Base-by-base conservation (phyloP, 2,797 vertebrate genomes). In the Siniperca obscura region DNA sequence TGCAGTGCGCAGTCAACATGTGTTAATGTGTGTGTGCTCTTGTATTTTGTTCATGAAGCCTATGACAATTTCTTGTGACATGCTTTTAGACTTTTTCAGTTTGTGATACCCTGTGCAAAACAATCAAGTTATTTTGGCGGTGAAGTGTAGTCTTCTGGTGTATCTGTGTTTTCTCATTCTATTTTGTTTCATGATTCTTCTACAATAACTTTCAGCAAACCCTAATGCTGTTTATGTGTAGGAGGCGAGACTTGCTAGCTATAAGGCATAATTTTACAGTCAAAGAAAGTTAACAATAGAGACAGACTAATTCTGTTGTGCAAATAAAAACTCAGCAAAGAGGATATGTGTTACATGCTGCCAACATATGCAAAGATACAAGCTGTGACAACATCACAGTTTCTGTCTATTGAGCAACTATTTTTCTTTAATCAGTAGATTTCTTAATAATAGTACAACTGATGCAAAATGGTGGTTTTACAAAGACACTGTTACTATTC, bases 1-100 rank as follows among this genome's bases (percentile, higher is more conserved):
- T 66, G 67, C 48, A 74, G 44, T 60, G 64, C 61, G 30, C 25
- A 44, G 53, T 78, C 44, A 1, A n/a, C n/a, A 12, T 70, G 55
- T 74, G 16, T 62, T 17, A 22, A 42, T 25, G n/a, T 34, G 30
- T 60, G 52, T 65, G 36, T n/a, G 34, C 25, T 53, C 7, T 46
- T 50, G 21, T 67, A 9, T 34, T 57, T 50, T 38, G 50, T 80
- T 38, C 2, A 16, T 17, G 2, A 50, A 48, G 25, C 9, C 21
- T 14, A 40, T 17, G 4, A 13, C 30, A 14, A 50, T 53, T 27
- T 59, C 13, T 34, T 25, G 17, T 52, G 36, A 14, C 59, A 16
- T 17, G 16, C 9, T 42, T 68, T 74, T 16, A 57, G 30, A 59
- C 60, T 12, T 34, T 56, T 52, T 46, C 11, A 13, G 36, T 59